Conservation (phyloP, 2,797 vertebrate genomes). For the Argyrosomus regius region DNA sequence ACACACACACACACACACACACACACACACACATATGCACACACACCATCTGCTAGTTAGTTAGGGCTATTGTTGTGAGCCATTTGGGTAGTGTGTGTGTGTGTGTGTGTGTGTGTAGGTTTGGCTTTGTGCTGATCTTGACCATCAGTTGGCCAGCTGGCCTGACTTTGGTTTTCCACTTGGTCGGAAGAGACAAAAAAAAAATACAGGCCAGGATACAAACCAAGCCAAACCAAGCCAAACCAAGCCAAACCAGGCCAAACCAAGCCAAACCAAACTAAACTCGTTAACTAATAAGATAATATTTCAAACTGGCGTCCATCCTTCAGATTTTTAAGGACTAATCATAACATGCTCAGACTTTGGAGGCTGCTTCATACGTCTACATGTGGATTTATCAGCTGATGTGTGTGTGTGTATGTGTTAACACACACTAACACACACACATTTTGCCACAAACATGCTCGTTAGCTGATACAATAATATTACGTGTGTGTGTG, state of each 20-base stretch:
- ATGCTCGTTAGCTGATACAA: too few species aligned
- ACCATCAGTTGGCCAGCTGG: slow-evolving; percentile 84
- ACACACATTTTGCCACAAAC: not conserved
- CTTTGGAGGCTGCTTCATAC: too few species aligned
- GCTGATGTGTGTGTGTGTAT: too few species aligned
- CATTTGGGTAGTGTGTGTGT: slow-evolving; percentile 70
- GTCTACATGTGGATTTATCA: too few species aligned
- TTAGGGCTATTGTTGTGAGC: slow-evolving; percentile 82
- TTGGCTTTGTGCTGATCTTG: slow-evolving; percentile 84
- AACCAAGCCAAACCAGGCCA: too few species aligned
- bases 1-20: slow-evolving; percentile 34
- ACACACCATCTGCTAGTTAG: slow-evolving; percentile 83
- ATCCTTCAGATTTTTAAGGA: too few species aligned
- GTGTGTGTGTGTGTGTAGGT: slow-evolving; percentile 61
- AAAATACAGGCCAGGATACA: slow-evolving; percentile 13
- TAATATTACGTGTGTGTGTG: too few species aligned
- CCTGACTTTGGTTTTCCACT: slow-evolving; percentile 78
- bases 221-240: slow-evolving; percentile 51
- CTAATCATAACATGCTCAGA: too few species aligned
- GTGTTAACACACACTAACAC: too few species aligned
- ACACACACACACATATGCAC: slow-evolving; percentile 42
- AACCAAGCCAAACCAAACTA: too few species aligned
- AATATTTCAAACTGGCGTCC: too few species aligned
- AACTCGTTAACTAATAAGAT: too few species aligned
- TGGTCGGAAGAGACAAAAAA: slow-evolving; percentile 48